Evolutionary conservation across 2,113 vertebrate species (phyloP).

Genomic region (Rallus limicola): DNA sequence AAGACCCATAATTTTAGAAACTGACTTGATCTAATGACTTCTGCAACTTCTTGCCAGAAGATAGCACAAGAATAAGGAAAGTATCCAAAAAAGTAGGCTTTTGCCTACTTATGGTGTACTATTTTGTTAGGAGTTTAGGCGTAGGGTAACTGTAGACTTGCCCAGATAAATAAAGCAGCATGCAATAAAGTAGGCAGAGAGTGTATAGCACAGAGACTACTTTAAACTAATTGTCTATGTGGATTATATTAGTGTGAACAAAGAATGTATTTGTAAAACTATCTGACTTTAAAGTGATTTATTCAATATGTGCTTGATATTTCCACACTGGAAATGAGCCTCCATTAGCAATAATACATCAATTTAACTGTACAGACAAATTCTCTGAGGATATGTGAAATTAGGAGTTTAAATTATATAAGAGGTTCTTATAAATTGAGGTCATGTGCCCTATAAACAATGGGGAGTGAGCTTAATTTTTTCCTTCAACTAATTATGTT

Average conservation of each 20-base stretch:
- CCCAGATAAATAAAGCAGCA: background rate
- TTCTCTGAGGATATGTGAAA: background rate
- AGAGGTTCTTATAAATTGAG: background rate
- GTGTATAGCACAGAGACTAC: background rate
- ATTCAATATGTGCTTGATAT: background rate
- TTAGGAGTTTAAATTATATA: slow-evolving; percentile 11
- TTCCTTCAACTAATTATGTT: background rate
- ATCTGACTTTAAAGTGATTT: background rate
- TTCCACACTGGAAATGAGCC: background rate
- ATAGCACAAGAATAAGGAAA: background rate
- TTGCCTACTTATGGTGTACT: background rate
- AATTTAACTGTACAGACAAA: background rate
- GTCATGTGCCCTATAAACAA: background rate
- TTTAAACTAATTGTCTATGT: background rate
- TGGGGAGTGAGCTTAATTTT: background rate
- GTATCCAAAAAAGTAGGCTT: rapidly evolving
- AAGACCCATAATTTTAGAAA: background rate
- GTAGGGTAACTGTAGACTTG: background rate
- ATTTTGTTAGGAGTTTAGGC: background rate
- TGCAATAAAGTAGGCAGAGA: background rate
- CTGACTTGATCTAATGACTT: background rate
- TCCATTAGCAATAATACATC: background rate
- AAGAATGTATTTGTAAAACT: background rate
- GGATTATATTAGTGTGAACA: background rate
- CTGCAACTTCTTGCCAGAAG: background rate